Evolutionary conservation across 2,797 vertebrate species (phyloP), one percentile per base, ranked within the genome.

Genomic region (Anableps anableps): DNA sequence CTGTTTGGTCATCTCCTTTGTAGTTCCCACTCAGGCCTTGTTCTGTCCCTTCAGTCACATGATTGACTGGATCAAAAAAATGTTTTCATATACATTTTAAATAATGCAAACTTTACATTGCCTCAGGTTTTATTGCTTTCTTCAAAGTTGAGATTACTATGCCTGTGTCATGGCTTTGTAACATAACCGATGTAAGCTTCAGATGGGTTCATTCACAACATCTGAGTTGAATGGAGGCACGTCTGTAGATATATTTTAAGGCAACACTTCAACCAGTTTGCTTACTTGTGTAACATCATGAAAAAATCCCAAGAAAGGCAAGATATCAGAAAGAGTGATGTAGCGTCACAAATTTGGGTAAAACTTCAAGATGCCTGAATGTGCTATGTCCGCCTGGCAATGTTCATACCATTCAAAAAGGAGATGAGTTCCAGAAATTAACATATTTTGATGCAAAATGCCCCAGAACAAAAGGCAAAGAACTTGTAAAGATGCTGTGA

Each of bases 1-100:
- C 68, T 79, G 50, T 73, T 50, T 55, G 11, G 14, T 48, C 34
- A 16, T 10, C 60, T 82, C 5, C 21, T 66, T 29, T 71, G 17
- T 80, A 38, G 11, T 73, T 76, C 13, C 41, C 72, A 29, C 53
- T 47, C 36, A 4, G 4, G 4, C 45, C 29, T 21, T 31, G 47
- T 31, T 58, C 34, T 66, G 77, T 55, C 58, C 23, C 26, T 75
- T 48, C 26, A 55, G 70, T 75, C 21, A 29, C 74, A 66, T 79
- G 76, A 83, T 75, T 84, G 36, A 75, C 62, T 51, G 41, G 78
- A 86, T 88, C 76, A 89, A 82, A 83, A 26, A 10, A 51, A 83
- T 82, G 79, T 72, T 73, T 82, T 75, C 45, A 78, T 82, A 72
- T 82, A 29, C 43, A 31, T 62, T 62, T 17, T 19, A 62, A 62